Evolutionary conservation across 2,113 vertebrate genomes (phyloP).

Genomic region (Anoplopoma fimbria): DNA sequence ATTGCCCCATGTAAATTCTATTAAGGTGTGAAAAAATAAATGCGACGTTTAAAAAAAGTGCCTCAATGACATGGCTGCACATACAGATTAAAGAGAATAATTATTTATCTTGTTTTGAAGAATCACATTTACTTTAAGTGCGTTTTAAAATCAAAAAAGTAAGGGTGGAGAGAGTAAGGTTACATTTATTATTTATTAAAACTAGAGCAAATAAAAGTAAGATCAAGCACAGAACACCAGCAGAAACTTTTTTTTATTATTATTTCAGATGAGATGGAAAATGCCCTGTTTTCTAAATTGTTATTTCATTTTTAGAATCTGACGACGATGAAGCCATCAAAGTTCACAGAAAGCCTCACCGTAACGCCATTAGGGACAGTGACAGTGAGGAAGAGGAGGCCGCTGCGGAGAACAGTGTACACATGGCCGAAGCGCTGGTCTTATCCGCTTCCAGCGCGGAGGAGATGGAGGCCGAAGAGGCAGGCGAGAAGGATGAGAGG

Average conservation of each 20-base stretch:
- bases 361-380: conserved; percentile 89
- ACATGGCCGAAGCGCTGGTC: conserved; percentile 57
- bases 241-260: no score
- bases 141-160: not conserved
- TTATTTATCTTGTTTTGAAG: not conserved
- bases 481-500: conserved; percentile 47
- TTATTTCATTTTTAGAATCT: conserved; percentile 82
- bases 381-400: conserved; percentile 84
- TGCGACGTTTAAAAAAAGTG: no score
- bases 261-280: not conserved
- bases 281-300: not conserved
- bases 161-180: not conserved
- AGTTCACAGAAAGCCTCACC: conserved; percentile 85
- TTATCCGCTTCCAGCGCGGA: conserved; percentile 62
- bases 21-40: not conserved
- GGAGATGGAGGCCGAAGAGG: conserved; percentile 34
- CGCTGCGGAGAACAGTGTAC: conserved; percentile 42
- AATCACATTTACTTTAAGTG: not conserved
- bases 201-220: not conserved
- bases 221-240: no score
- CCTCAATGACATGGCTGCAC: not conserved
- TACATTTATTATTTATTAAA: not conserved
- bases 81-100: not conserved
- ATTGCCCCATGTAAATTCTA: not conserved
- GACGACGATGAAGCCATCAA: conserved; percentile 88